Percentiles rank a stretch among this genome's conserved stretches.
phyloP scores from a whole-genome alignment of 1,140 invertebrate species.

The Pogonomyrmex californicus region DNA sequence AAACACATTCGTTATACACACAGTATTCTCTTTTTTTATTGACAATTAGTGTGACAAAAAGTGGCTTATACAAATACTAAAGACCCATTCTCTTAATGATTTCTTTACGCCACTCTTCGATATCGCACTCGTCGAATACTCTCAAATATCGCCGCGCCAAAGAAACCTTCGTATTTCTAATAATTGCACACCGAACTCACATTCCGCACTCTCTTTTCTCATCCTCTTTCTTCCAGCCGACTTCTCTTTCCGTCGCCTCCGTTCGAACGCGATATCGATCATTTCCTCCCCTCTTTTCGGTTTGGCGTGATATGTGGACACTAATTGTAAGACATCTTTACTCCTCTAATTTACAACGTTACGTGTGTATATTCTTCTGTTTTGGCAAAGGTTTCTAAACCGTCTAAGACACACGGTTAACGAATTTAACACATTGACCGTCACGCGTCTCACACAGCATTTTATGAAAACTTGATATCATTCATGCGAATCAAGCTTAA shows the following conservation, averaged over 20 bases:
- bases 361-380: conserved; percentile 79
- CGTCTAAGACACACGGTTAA: conserved; percentile 58
- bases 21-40: conserved; percentile 79
- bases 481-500: background rate
- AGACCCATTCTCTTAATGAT: conserved; percentile 56
- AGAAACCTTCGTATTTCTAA: background rate
- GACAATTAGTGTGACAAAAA: conserved; percentile 82
- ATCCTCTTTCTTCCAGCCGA: background rate
- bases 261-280: conserved; percentile 60
- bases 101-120: conserved; percentile 28
- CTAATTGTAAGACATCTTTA: conserved; percentile 77
- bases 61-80: conserved; percentile 79
- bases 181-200: background rate
- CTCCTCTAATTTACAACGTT: conserved; percentile 81
- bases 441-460: background rate
- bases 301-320: conserved; percentile 81
- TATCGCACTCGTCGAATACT: background rate
- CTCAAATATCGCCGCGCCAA: background rate
- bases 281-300: conserved; percentile 8
- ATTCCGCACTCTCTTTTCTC: background rate
- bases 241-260: background rate
- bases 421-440: conserved; percentile 27
- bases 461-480: background rate
- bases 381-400: conserved; percentile 78
- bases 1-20: conserved; percentile 68